Base-by-base conservation (phyloP, 2,113 vertebrate species). In the Salvelinus fontinalis region DNA sequence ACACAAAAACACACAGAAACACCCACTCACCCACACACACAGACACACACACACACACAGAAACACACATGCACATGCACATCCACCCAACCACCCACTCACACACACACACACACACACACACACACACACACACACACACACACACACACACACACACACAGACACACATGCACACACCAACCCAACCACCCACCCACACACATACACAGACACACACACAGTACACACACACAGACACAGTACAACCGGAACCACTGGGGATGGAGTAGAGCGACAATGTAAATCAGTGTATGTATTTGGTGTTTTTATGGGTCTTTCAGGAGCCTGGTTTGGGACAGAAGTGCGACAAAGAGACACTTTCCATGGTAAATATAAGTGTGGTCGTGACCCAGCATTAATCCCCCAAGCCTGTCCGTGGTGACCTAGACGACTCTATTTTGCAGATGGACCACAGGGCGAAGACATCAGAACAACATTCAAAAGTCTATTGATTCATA, bases 341-440 rank as follows among this genome's bases (percentile, higher is more conserved):
- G 83, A 84, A 87, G 89, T 80, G 29, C 81, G 90, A 90, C 85
- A 82, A 84, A 88, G 71, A 80, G 84, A 85, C 67, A 81, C 69
- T 87, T 79, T 82, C 81, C 13, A 11, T 75, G 80, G 88, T 88
- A 87, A 86, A 91, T 91, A 88, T 92, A 90, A 92, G 90, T 92
- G 91, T 89, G 90, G 91, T 90, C 89, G 74, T 49, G 88, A 88
- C 87, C 89, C 73, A 80, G 70, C 71, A 75, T 87, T 90, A 86
- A 87, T 18, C 51, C 1, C 4, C 51, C 51, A 54, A 18, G 4
- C 13, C 51, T 54, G 87, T 92, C 90, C 85, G 1, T 8, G 18
- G 22, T 13, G 64, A 14, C 5, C 26, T 66, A 18, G 4, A 18
- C 6, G 7, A 18, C 14, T 16, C 13, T 54, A 54, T 13, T 54